A percentile compares a stretch with the other conserved stretches of the same genome.
Conservation (phyloP, 2,888 invertebrate genomes). For the Salpingus planirostris region DNA sequence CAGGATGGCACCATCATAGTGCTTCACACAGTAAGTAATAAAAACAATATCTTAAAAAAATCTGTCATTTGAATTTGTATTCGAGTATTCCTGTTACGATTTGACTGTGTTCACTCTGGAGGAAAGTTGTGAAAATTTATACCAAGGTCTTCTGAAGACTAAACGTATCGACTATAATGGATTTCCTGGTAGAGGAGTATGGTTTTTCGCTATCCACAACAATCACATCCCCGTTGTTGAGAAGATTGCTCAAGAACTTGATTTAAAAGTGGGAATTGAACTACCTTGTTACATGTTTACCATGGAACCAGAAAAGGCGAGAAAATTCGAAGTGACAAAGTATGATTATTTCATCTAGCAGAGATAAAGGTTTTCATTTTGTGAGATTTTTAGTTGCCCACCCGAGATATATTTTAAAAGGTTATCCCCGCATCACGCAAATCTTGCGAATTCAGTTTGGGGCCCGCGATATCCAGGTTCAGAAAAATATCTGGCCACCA, state of each 20-base stretch:
- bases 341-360: neutral
- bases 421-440: no score
- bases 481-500: no score
- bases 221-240: no score
- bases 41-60: neutral
- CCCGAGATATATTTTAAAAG: conserved; percentile 31
- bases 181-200: no score
- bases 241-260: no score
- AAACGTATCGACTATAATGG: no score
- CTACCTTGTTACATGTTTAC: neutral
- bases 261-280: no score
- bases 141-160: neutral
- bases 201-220: no score
- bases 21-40: conserved; percentile 2
- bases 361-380: neutral
- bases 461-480: no score
- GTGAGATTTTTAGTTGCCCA: conserved; percentile 17
- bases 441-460: no score
- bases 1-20: conserved; percentile 7
- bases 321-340: neutral
- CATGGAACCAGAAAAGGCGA: conserved; percentile 1
- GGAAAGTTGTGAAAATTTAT: conserved; percentile 2
- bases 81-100: conserved; percentile 4
- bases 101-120: conserved; percentile 8
- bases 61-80: neutral